A percentile compares a stretch with the other conserved stretches of the same genome.
phyloP scores from a whole-genome alignment of 2,888 invertebrate species.

The Thera obeliscata region DNA sequence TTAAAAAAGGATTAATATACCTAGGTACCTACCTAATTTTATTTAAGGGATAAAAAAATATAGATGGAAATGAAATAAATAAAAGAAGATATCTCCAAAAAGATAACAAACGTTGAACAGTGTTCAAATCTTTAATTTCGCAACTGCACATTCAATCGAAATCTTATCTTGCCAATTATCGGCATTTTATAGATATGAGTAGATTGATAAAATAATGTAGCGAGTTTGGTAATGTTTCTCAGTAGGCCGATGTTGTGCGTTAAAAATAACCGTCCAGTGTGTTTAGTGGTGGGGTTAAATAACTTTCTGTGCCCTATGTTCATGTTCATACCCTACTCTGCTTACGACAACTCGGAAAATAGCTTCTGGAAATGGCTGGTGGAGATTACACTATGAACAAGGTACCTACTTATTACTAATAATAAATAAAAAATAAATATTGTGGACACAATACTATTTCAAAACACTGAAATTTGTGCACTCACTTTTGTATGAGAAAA shows the following conservation, averaged over 20 bases:
- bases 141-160: slow-evolving; percentile 19
- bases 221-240: slow-evolving; percentile 22
- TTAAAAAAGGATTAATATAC: too few relatives aligned
- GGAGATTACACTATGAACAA: slow-evolving; percentile 66
- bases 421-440: too few relatives aligned
- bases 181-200: slow-evolving; percentile 31
- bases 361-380: slow-evolving; percentile 61
- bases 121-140: slow-evolving; percentile 23
- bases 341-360: slow-evolving; percentile 48
- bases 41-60: too few relatives aligned
- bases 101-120: not conserved
- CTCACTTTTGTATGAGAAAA: too few relatives aligned
- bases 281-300: slow-evolving; percentile 26
- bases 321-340: slow-evolving; percentile 21
- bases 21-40: too few relatives aligned
- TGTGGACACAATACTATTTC: too few relatives aligned
- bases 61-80: too few relatives aligned
- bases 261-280: slow-evolving; percentile 11
- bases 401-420: slow-evolving; percentile 41
- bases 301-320: slow-evolving; percentile 47
- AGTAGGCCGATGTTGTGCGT: slow-evolving; percentile 18
- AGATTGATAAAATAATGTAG: slow-evolving; percentile 30
- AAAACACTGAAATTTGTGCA: too few relatives aligned
- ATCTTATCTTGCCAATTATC: slow-evolving; percentile 35
- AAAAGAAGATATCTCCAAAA: not conserved